Percentiles rank a stretch among this genome's conserved stretches.
These are phyloP conservation scores for Diadema setosum DNA, from an alignment of 35 echinoderm and acorn worm species.

Conservation along the genomic window DNA sequence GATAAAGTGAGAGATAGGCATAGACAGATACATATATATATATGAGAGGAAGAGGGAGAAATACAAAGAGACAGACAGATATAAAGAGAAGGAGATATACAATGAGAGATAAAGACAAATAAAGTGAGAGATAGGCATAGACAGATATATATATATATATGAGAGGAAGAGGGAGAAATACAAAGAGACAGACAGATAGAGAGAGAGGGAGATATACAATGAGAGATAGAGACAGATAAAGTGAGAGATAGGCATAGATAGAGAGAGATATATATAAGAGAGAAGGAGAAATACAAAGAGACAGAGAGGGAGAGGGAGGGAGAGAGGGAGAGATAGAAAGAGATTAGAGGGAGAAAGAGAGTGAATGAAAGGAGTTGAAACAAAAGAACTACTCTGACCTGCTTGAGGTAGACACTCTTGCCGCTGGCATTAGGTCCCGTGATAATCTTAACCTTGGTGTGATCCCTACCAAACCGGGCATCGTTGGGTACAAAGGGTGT, in stretches of 20 bases:
- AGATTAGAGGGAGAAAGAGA: background rate
- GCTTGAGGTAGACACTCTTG: slow-evolving; percentile 97
- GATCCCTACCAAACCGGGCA: slow-evolving; percentile 45
- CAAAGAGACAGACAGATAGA: too few species aligned
- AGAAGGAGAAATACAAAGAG: background rate
- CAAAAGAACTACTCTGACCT: background rate
- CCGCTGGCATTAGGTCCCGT: slow-evolving; percentile 97
- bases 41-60: too few species aligned
- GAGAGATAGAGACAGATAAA: too few species aligned
- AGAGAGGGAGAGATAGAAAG: background rate
- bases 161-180: too few species aligned
- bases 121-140: too few species aligned
- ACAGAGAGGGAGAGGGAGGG: background rate
- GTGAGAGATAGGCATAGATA: too few species aligned
- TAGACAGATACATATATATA: too few species aligned
- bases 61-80: too few species aligned
- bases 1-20: background rate
- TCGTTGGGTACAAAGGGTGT: slow-evolving; percentile 88
- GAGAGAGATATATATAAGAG: background rate
- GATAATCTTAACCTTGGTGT: slow-evolving; percentile 81
- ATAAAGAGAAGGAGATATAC: too few species aligned
- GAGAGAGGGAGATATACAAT: too few species aligned
- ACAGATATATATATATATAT: too few species aligned
- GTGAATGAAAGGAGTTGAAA: background rate
- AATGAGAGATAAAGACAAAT: too few species aligned